These are phyloP conservation scores for Megaustenia siamemsis DNA, from an alignment of 2,888 invertebrate genomes.

Conservation along the genomic window DNA sequence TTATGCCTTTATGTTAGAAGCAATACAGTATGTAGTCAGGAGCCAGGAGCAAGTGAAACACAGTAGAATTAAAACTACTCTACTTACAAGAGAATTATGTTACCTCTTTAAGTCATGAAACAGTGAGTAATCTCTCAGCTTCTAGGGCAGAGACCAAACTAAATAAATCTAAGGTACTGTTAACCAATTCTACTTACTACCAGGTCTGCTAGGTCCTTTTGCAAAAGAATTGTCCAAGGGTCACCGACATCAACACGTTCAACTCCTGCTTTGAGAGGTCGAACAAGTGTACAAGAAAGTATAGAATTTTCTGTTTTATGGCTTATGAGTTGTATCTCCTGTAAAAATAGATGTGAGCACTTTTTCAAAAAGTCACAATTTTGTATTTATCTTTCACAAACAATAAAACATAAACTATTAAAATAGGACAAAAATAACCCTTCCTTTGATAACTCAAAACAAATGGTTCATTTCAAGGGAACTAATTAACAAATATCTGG, in stretches of 20 bases:
- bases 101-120: no score
- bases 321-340: constrained; percentile 20
- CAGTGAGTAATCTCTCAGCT: no score
- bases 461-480: no score
- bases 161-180: background rate
- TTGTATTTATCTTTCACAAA: constrained; percentile 5
- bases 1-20: background rate
- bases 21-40: background rate
- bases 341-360: background rate
- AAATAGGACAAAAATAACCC: no score
- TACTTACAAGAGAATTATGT: no score
- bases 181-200: background rate
- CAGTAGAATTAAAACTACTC: no score
- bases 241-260: constrained; percentile 2
- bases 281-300: constrained; percentile 26
- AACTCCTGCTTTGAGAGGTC: background rate
- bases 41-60: background rate
- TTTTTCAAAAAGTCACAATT: background rate
- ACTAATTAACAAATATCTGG: no score
- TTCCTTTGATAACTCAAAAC: no score
- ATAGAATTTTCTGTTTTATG: constrained; percentile 1
- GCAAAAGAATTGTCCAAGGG: constrained; percentile 35
- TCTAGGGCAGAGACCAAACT: background rate
- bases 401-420: no score
- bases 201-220: constrained; percentile 12